Percentiles rank a stretch among this genome's conserved stretches.
Evolutionary conservation across 1,140 invertebrate genomes (phyloP).

Genomic region (Sipha flava): DNA sequence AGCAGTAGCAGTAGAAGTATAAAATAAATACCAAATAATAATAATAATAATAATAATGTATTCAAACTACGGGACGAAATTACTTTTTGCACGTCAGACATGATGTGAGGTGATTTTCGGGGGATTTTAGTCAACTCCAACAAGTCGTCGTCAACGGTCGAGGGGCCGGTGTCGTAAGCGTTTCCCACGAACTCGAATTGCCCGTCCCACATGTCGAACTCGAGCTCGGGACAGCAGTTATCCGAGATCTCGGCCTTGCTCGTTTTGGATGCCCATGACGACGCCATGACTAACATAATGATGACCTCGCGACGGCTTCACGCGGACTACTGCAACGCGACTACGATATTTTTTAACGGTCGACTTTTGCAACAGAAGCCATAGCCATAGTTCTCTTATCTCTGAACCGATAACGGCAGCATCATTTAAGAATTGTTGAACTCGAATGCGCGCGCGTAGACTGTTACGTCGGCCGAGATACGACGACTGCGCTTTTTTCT

Average conservation of each 20-base stretch:
- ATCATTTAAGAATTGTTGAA: neutral
- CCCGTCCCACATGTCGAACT: constrained; percentile 77
- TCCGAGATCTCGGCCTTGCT: neutral
- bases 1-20: neutral
- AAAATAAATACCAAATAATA: neutral
- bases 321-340: neutral
- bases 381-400: constrained; percentile 11
- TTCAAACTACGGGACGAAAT: neutral
- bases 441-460: neutral
- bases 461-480: neutral
- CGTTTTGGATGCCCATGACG: neutral
- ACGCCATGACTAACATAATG: neutral
- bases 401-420: neutral
- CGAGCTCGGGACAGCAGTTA: constrained; percentile 44
- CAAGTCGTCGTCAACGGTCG: neutral
- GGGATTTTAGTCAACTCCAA: neutral
- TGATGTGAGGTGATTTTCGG: neutral
- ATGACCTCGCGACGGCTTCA: neutral
- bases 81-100: constrained; percentile 2
- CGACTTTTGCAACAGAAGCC: too few species aligned
- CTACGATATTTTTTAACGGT: too few species aligned
- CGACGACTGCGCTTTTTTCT: neutral
- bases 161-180: neutral
- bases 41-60: too few species aligned
- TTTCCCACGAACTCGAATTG: constrained; percentile 71